Conservation (phyloP, 2,113 vertebrate genomes). For the Gnathonemus longibarbis region DNA sequence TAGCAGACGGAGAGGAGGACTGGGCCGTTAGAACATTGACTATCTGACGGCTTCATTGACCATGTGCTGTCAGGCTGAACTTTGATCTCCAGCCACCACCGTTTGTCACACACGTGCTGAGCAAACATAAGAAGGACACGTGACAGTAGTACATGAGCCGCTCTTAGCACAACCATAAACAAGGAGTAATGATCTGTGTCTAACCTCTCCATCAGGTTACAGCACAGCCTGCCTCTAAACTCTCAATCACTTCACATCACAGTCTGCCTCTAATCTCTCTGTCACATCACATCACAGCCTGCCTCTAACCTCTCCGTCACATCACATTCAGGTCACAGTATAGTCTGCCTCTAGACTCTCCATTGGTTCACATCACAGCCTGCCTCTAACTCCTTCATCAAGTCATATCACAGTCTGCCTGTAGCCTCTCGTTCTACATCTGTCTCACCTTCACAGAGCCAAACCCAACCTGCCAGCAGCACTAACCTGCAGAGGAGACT, state of each 20-base stretch:
- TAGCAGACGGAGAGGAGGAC: background rate
- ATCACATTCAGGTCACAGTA: background rate
- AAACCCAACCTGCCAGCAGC: background rate
- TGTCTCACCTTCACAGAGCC: background rate
- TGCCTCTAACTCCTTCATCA: background rate
- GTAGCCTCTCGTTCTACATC: background rate
- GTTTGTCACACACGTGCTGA: background rate
- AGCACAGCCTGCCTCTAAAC: background rate
- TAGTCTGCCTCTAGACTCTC: background rate
- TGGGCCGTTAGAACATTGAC: background rate
- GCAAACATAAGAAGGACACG: background rate
- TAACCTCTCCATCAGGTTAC: background rate
- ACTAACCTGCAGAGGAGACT: background rate
- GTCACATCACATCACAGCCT: background rate
- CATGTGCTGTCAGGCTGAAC: background rate
- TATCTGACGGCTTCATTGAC: slow-evolving; percentile 8
- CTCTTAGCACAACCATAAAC: background rate
- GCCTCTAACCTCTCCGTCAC: background rate
- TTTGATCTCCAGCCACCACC: background rate
- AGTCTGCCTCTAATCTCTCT: background rate
- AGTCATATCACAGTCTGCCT: background rate
- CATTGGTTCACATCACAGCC: background rate
- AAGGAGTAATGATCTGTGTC: background rate
- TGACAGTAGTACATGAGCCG: background rate
- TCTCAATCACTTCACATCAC: background rate